Evolutionary conservation across 2,888 invertebrate genomes (phyloP).

Genomic region (Caenorhabditis sp.): DNA sequence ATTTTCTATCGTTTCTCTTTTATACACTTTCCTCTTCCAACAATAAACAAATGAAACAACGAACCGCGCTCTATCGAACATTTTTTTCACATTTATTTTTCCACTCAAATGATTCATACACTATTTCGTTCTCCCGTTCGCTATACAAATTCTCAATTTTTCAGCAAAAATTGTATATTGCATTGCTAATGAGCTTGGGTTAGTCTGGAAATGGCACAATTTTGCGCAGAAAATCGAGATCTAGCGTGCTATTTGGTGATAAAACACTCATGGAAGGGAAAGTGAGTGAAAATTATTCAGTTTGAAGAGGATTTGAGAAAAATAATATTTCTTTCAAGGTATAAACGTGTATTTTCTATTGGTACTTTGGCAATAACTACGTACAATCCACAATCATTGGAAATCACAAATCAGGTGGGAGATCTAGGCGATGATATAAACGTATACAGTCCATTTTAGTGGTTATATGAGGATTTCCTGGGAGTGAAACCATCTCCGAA

Average conservation of each 20-base stretch:
- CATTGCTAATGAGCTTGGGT: neutral
- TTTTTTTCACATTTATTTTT: constrained; percentile 8
- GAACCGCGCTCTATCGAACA: constrained; percentile 25
- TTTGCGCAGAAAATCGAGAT: constrained; percentile 89
- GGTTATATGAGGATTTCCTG: constrained; percentile 75
- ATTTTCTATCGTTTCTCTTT: neutral
- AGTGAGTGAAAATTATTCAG: constrained; percentile 74
- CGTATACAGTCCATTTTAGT: too few relatives aligned
- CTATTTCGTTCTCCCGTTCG: neutral
- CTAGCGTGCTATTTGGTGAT: constrained; percentile 94
- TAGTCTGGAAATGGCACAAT: constrained; percentile 35
- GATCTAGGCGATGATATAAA: too few relatives aligned
- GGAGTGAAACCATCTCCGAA: constrained; percentile 67
- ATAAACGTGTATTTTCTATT: constrained; percentile 94
- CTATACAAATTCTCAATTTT: too few relatives aligned
- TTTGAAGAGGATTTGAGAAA: too few relatives aligned
- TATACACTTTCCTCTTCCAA: constrained; percentile 5
- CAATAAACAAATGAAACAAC: neutral
- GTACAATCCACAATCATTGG: constrained; percentile 89
- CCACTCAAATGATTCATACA: constrained; percentile 15
- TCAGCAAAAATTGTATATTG: too few relatives aligned
- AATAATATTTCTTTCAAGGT: too few relatives aligned
- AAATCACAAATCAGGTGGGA: constrained; percentile 92
- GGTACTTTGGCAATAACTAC: constrained; percentile 94
- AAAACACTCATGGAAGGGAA: constrained; percentile 98